phyloP scores from a whole-genome alignment of 1,140 invertebrate species.

The Plodia interpunctella region DNA sequence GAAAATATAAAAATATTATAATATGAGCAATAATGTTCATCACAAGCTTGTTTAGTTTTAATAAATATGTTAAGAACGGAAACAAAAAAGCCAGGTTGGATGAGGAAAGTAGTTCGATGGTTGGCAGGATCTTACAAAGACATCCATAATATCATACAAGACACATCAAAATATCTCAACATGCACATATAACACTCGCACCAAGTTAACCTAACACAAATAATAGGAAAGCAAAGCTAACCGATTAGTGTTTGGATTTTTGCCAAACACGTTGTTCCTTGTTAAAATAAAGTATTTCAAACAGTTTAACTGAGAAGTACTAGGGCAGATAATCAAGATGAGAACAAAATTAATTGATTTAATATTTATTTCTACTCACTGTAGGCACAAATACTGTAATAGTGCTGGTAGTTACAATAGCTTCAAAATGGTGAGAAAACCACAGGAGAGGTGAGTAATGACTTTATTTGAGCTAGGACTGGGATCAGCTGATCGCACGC shows the following conservation, averaged over 20 bases:
- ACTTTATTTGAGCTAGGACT: slow-evolving; percentile 22
- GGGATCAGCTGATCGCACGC: slow-evolving; percentile 69
- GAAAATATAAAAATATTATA: no score
- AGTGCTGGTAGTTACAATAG: not conserved
- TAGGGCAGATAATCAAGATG: not conserved
- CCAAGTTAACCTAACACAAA: slow-evolving; percentile 2
- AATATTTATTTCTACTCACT: not conserved
- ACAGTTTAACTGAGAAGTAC: not conserved
- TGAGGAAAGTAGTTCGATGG: no score
- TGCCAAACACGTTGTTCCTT: slow-evolving; percentile 36
- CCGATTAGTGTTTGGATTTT: slow-evolving; percentile 36
- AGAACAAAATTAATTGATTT: not conserved
- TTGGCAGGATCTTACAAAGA: not conserved
- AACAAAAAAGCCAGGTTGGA: no score
- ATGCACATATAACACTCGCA: not conserved
- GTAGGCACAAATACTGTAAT: not conserved
- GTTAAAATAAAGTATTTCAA: not conserved
- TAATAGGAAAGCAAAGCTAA: slow-evolving; percentile 26
- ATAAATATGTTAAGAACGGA: no score
- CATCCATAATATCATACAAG: not conserved
- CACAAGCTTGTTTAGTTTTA: no score
- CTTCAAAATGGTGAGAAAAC: not conserved
- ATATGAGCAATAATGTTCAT: no score
- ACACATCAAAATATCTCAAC: not conserved
- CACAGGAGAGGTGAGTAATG: slow-evolving; percentile 9